Percentiles rank a stretch among this genome's conserved stretches.
Conservation (phyloP, 2,888 invertebrate genomes). For the Netelia fuscicornis region DNA sequence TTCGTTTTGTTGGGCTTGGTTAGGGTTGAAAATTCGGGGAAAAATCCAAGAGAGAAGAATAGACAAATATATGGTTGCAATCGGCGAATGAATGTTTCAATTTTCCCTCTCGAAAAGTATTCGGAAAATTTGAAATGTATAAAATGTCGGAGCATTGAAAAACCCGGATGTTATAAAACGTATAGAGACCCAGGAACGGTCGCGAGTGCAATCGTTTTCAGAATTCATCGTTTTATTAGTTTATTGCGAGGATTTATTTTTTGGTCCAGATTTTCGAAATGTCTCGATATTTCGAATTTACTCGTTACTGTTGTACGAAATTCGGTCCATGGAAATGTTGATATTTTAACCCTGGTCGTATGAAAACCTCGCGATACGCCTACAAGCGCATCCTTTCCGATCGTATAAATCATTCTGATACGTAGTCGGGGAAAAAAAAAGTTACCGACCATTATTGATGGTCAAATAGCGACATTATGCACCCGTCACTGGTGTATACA, state of each 20-base stretch:
- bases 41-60: not conserved
- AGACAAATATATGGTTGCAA: slow-evolving; percentile 16
- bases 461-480: slow-evolving; percentile 76
- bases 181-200: too few species aligned
- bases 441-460: slow-evolving; percentile 74
- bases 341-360: not conserved
- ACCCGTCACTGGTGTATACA: slow-evolving; percentile 69
- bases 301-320: slow-evolving; percentile 27
- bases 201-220: not conserved
- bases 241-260: not conserved
- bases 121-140: not conserved
- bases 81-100: not conserved
- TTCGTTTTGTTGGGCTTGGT: not conserved
- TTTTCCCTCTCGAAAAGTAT: not conserved
- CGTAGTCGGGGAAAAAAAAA: slow-evolving; percentile 55
- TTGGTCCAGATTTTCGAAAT: not conserved
- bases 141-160: not conserved
- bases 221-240: not conserved
- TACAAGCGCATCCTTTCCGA: slow-evolving; percentile 37
- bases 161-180: too few species aligned
- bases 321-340: not conserved
- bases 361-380: slow-evolving; percentile 1
- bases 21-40: slow-evolving; percentile 15
- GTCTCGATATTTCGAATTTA: not conserved
- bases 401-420: slow-evolving; percentile 72